Evolutionary conservation across 2,797 vertebrate species (phyloP), one percentile per base, ranked within the genome.

Genomic region (Meriones psammophilus): DNA sequence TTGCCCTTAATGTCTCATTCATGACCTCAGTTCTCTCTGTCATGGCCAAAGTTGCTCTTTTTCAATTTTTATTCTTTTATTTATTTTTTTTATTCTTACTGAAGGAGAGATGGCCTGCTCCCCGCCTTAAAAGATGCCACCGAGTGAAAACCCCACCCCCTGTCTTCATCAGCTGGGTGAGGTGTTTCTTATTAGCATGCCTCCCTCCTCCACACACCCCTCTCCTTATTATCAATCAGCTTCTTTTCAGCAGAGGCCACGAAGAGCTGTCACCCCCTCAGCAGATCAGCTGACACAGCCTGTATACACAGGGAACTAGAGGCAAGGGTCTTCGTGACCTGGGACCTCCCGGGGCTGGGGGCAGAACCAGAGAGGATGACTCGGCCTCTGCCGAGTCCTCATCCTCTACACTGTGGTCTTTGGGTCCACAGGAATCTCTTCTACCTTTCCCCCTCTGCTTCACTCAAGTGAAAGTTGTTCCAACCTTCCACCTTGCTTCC

Each of bases 111-210:
- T 2, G 68, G 60, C 71, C 92, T 33, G 42, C 69, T 39, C 33
- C 76, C 74, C 62, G 15, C 42, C 60, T 28, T 12, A 9, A 68
- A 66, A 88, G 93, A 69, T 76, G 60, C 36, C 68, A 18, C 58
- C 0, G 1, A 78, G 58, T 78, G 58, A 83, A 76, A 5, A 28
- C 88, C 71, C 24, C 60, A 18, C 64, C 76, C 64, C 0, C 92
- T 33, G 28, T 93, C 84, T 78, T 93, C 94, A 84, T 97, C 97
- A 96, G 95, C 86, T 30, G 58, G 80, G 94, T 93, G 95, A 97
- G 93, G 96, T 94, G 97, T 93, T 98, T 97, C 97, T 97, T 92
- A 98, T 97, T 98, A 97, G 84, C 98, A 96, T 79, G 0, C 93
- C 97, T 98, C 96, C 95, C 93, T 98, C 97, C 96, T 96, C 93